phyloP scores from a whole-genome alignment of 2,888 invertebrate species.

The Ochlodes sylvanus region DNA sequence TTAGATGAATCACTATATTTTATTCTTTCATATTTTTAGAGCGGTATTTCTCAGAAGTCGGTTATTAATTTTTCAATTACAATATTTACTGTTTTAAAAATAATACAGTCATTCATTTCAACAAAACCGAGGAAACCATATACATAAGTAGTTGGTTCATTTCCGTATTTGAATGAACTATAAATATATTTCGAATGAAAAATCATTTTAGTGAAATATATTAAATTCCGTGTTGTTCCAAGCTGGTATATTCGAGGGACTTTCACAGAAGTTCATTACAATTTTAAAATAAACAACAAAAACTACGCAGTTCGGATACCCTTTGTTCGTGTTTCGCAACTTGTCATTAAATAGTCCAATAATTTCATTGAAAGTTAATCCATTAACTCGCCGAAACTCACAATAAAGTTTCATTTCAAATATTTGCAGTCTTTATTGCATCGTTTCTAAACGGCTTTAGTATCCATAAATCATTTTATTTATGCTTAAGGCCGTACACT shows the following conservation, averaged over 20 bases:
- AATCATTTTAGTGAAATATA: not conserved
- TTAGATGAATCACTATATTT: too few species aligned
- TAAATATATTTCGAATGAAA: too few species aligned
- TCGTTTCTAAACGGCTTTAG: conserved; percentile 13
- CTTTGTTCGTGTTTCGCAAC: conserved; percentile 25
- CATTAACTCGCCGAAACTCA: conserved; percentile 29
- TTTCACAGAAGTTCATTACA: conserved; percentile 12
- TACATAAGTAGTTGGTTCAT: too few species aligned
- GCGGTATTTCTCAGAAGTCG: too few species aligned
- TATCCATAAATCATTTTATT: conserved; percentile 24
- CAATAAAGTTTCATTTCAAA: conserved; percentile 25
- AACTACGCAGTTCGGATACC: conserved; percentile 20
- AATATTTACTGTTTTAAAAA: too few species aligned
- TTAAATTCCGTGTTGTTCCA: not conserved
- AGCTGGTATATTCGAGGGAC: not conserved
- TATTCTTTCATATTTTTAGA: too few species aligned
- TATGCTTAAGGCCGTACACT: conserved; percentile 12
- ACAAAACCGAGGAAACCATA: too few species aligned
- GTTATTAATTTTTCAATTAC: too few species aligned
- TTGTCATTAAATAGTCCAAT: conserved; percentile 24
- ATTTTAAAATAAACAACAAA: conserved; percentile 14
- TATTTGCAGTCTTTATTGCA: conserved; percentile 28
- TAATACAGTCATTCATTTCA: too few species aligned
- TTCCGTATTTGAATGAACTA: too few species aligned
- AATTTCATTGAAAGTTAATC: conserved; percentile 32